Percentiles rank a stretch among this genome's conserved stretches.
These are phyloP conservation scores for Sphecodes monilicornis DNA, from an alignment of 2,888 invertebrate species.

Conservation along the genomic window DNA sequence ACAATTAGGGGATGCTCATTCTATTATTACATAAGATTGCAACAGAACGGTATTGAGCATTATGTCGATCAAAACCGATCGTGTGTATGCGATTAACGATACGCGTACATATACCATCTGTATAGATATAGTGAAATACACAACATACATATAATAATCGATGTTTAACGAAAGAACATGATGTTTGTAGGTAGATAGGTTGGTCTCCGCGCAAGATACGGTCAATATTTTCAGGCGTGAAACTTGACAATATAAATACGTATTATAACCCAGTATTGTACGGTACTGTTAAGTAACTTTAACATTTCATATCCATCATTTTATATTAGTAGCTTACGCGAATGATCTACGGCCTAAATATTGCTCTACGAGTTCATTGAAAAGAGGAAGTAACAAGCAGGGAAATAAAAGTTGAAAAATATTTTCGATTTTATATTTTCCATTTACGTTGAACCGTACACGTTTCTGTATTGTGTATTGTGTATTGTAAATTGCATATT, in stretches of 20 bases:
- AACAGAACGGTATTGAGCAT: neutral
- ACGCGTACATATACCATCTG: neutral
- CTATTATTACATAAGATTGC: constrained; percentile 1
- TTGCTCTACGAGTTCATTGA: neutral
- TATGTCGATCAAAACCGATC: neutral
- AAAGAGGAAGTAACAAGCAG: neutral
- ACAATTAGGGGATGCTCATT: neutral
- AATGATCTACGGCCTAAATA: neutral
- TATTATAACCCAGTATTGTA: too few species aligned
- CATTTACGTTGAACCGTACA: neutral
- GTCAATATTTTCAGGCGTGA: constrained; percentile 9
- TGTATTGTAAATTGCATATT: neutral
- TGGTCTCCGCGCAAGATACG: neutral
- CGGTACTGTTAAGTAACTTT: neutral
- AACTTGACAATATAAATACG: neutral
- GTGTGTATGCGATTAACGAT: neutral
- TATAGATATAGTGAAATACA: neutral
- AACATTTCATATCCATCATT: neutral
- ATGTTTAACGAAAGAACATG: neutral
- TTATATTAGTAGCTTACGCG: neutral
- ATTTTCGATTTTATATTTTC: neutral
- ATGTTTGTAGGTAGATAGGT: neutral
- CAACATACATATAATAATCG: neutral
- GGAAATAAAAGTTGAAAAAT: neutral
- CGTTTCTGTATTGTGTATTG: neutral